Evolutionary conservation across 2,888 invertebrate species (phyloP).

Genomic region (Epinotia nisella): DNA sequence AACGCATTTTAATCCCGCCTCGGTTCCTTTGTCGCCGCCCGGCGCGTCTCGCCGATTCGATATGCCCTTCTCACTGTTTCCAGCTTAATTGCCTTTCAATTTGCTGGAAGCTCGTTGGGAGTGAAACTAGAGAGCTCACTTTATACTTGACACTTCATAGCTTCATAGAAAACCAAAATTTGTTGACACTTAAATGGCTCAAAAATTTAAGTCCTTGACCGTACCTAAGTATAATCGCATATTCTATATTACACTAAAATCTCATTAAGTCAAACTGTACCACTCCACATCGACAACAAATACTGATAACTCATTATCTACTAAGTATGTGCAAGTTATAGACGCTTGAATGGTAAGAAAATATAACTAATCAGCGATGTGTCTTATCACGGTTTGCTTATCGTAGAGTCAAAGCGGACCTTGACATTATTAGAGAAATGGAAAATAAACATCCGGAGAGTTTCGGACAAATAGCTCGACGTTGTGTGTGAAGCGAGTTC

Average conservation of each 20-base stretch:
- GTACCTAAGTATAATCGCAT: too few species aligned
- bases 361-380: constrained; percentile 14
- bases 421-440: constrained; percentile 42
- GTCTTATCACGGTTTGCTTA: constrained; percentile 30
- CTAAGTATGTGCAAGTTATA: constrained; percentile 14
- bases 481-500: constrained; percentile 11
- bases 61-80: constrained; percentile 12
- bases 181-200: too few species aligned
- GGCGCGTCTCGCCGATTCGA: constrained; percentile 21
- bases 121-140: background rate
- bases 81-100: background rate
- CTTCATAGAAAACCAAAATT: too few species aligned
- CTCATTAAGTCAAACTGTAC: background rate
- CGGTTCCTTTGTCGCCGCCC: constrained; percentile 28
- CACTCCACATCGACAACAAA: constrained; percentile 7
- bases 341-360: constrained; percentile 15
- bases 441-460: constrained; percentile 31
- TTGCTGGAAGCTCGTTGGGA: background rate
- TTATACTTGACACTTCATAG: too few species aligned
- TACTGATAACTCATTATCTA: constrained; percentile 1
- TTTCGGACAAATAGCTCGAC: background rate
- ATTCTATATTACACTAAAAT: background rate
- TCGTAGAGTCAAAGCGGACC: constrained; percentile 32
- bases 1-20: constrained; percentile 31
- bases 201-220: too few species aligned